These are phyloP conservation scores for Siphlonurus alternatus DNA, from an alignment of 2,888 invertebrate genomes.

Conservation along the genomic window DNA sequence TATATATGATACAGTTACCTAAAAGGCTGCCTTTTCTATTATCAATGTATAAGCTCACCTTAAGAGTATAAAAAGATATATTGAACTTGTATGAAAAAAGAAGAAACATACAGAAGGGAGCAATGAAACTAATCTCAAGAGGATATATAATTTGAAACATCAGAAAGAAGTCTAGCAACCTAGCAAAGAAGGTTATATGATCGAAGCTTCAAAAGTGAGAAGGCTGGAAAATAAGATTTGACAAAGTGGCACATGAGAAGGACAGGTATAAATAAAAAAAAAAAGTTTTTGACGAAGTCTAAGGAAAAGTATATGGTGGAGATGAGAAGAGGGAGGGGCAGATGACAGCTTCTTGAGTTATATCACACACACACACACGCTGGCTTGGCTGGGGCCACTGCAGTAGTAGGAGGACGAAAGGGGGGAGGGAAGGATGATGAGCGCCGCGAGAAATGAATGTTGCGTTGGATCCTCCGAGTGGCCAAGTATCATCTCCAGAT, in stretches of 20 bases:
- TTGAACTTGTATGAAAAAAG: neutral
- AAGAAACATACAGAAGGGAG: neutral
- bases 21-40: no score
- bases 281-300: no score
- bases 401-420: neutral
- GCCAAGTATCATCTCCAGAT: no score
- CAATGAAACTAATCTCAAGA: neutral
- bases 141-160: neutral
- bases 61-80: neutral
- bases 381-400: no score
- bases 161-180: neutral
- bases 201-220: neutral
- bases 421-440: neutral
- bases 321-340: neutral
- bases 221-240: neutral
- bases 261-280: neutral
- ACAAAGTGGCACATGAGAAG: neutral
- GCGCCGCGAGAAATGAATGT: neutral
- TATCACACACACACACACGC: no score
- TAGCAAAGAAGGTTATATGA: no score
- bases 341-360: neutral
- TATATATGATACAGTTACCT: no score
- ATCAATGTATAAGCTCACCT: neutral
- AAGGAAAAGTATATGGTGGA: no score
- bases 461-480: no score